Conservation (phyloP, 53 echinoderm and acorn worm genomes). For the Antedon mediterranea region DNA sequence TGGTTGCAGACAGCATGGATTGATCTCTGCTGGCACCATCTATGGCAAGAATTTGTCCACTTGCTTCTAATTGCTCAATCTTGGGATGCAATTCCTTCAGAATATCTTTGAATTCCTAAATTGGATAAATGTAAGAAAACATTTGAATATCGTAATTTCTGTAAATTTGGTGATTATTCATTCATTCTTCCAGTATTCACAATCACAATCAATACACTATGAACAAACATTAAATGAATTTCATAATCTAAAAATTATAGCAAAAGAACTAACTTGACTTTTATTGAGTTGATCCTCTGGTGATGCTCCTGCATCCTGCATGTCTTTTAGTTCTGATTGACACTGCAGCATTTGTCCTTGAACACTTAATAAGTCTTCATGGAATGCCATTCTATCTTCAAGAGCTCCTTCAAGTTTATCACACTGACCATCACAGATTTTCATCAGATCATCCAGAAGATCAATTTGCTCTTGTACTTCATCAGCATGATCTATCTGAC, state of each 20-base stretch:
- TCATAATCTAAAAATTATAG: no score
- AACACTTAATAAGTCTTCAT: slow-evolving; percentile 21
- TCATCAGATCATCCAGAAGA: slow-evolving; percentile 39
- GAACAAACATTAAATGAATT: no score
- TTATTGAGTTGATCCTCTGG: slow-evolving; percentile 67
- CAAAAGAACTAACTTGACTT: slow-evolving; percentile 29
- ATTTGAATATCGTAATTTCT: no score
- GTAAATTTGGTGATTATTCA: no score
- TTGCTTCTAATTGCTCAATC: neutral
- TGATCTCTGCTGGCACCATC: neutral
- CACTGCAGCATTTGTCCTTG: slow-evolving; percentile 47
- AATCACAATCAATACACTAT: no score
- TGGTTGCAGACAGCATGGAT: neutral
- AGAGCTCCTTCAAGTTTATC: slow-evolving; percentile 24
- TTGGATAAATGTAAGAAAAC: neutral
- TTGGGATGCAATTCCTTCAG: neutral
- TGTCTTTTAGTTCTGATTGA: slow-evolving; percentile 15
- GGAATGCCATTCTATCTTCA: slow-evolving; percentile 33
- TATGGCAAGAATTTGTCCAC: neutral
- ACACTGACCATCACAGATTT: slow-evolving; percentile 10
- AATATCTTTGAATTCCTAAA: neutral
- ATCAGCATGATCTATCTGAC: slow-evolving; percentile 56
- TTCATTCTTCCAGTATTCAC: no score
- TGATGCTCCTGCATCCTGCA: slow-evolving; percentile 47
- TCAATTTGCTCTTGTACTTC: slow-evolving; percentile 40